phyloP scores from a whole-genome alignment of 2,113 vertebrate species.

The Pteronura brasiliensis region DNA sequence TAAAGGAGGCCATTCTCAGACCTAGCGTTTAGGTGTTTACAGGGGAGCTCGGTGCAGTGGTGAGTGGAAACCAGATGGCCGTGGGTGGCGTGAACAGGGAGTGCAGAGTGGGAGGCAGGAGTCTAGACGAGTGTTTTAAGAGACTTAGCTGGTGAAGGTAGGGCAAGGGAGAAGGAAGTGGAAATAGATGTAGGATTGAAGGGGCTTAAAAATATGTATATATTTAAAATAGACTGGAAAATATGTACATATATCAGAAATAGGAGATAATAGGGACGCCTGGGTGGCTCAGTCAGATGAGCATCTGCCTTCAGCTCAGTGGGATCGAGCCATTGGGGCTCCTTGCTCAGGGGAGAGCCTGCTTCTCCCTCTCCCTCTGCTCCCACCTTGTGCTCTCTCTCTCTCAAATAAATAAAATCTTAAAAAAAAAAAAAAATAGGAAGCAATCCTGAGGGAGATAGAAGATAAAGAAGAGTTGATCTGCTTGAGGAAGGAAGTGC shows the following conservation, averaged over 20 bases:
- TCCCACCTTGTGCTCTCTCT: background rate
- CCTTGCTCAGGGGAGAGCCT: background rate
- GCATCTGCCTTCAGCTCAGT: background rate
- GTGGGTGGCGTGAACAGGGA: background rate
- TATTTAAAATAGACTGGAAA: background rate
- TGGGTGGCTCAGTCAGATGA: background rate
- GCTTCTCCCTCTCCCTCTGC: background rate
- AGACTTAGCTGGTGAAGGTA: background rate
- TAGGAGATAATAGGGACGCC: background rate
- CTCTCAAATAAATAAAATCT: background rate
- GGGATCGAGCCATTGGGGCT: background rate
- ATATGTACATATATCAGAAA: background rate
- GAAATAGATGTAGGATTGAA: background rate
- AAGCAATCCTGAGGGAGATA: background rate
- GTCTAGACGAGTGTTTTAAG: background rate
- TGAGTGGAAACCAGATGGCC: background rate
- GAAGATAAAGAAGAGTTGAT: background rate
- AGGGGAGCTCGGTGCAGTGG: background rate
- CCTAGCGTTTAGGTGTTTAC: background rate
- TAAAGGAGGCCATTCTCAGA: background rate
- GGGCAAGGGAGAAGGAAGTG: background rate
- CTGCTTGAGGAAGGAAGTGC: background rate
- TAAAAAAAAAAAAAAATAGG: background rate
- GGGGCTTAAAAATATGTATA: background rate
- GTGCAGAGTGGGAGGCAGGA: background rate